Base-by-base conservation (phyloP, 2,113 vertebrate genomes). In the Onychorhynchus coronatus region DNA sequence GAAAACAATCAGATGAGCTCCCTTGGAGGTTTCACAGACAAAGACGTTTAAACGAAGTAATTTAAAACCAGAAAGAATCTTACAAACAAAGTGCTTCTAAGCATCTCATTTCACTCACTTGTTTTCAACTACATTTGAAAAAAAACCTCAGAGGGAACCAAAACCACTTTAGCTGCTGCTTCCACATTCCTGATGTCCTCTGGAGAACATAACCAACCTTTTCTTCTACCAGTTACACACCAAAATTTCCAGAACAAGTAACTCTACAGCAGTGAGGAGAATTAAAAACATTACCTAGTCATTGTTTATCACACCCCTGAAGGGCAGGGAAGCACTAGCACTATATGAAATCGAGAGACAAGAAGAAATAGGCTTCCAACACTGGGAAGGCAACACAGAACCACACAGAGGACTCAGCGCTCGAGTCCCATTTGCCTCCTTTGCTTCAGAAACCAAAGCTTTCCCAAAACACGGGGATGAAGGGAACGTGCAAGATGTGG, bases 51-150 rank as follows among this genome's bases (percentile, higher is more conserved):
- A 96, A 94, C 0, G 6, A 91, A 94, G 88, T 86, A 56, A 96
- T 93, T 92, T 97, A 52, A 91, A 96, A 85, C 74, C 86, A 96
- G 91, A 91, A 91, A 87, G 74, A 75, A 71, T 44, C 71, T 91
- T 83, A 77, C 70, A 87, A 88, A 91, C 74, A 77, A 86, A 87
- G 72, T 77, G 85, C 85, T 93, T 93, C 72, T 73, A 81, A 93
- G 74, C 27, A 4, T 73, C 12, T 39, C 81, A 72, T 94, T 96
- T 70, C 63, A 50, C 89, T 91, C 50, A 23, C 82, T 94, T 79
- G 81, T 89, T 91, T 97, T 76, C 81, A 86, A 31, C 78, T 66
- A 63, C 17, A 65, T 85, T 56, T 83, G 78, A 67, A 85, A 80
- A 75, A 50, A 63, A 85, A 56, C 63, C 92, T 94, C 82, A 70